Evolutionary conservation across 2,888 invertebrate genomes (phyloP), one percentile per base, ranked within the genome.

Genomic region (Thecocarcelia acutangulata): DNA sequence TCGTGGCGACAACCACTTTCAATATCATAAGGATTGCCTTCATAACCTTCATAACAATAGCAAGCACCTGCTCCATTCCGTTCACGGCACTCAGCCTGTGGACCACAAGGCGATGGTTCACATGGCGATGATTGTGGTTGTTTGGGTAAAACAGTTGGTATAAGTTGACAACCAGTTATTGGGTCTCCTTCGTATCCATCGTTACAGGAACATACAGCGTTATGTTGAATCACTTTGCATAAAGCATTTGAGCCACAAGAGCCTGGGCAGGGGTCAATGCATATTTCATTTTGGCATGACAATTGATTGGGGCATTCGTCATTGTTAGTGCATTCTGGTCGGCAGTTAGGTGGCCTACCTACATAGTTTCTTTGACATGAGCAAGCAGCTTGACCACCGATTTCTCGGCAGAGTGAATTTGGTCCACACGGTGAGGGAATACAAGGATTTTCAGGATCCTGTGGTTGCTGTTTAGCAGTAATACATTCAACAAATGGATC

Each of bases 61-160:
- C 97, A 97, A 44, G 97, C 96, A n/a, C 95, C 96, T 0, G 96
- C 96, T 12, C 95, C 95, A 86, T 96, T 96, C 83, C 93, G 92
- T 90, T 96, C 96, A 8, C 96, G 93, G 86, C 96, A 97, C 90
- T 96, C 95, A 2, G 96, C 95, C 86, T 96, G 95, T 5, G 94
- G 95, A 46, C 97, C 97, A 87, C 97, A 97, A 1, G 96, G 96
- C 74, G 96, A 95, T 63, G 96, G 96, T 70, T 92, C 92, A 87
- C 97, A 96, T 5, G 97, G 96, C 84, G 95, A 94, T n/a, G 93
- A 89, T 52, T 93, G 92, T 56, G 94, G 93, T 74, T 93, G 92
- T 86, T 92, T 92, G 89, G 94, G 93, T 11, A 94, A 93, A 21
- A 93, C 93, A 70, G 89, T 88, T 28, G 86, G 83, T 40, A 90